These are phyloP conservation scores for Trinectes maculatus DNA, from an alignment of 2,113 vertebrate species.

Conservation along the genomic window DNA sequence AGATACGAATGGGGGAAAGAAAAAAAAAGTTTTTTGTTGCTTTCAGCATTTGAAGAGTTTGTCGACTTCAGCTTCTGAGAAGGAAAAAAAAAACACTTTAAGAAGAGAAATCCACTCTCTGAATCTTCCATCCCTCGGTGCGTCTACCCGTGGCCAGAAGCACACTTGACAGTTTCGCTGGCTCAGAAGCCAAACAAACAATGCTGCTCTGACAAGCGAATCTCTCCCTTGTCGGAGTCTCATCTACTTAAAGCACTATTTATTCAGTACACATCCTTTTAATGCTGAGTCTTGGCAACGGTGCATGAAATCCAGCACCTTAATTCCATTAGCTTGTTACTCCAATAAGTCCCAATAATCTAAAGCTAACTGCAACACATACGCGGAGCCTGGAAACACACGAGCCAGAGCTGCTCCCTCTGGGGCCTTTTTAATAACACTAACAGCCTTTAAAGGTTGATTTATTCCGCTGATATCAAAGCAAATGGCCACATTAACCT, in stretches of 20 bases:
- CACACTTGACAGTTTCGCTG: constrained; percentile 70
- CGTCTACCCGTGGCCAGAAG: constrained; percentile 59
- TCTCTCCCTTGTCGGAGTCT: constrained; percentile 72
- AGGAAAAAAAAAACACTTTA: constrained; percentile 34
- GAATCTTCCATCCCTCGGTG: constrained; percentile 50
- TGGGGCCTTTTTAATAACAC: constrained; percentile 75
- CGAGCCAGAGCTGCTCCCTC: constrained; percentile 51
- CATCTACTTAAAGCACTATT: constrained; percentile 78
- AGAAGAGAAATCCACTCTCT: constrained; percentile 35
- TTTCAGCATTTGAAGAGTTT: constrained; percentile 58
- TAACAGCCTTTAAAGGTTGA: constrained; percentile 76
- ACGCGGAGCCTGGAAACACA: constrained; percentile 57
- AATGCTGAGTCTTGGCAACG: constrained; percentile 78
- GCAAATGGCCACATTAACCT: constrained; percentile 73
- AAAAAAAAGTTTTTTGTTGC: constrained; percentile 52
- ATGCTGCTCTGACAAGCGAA: constrained; percentile 70
- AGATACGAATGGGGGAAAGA: constrained; percentile 22
- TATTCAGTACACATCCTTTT: constrained; percentile 79
- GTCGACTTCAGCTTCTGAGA: constrained; percentile 35
- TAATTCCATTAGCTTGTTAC: constrained; percentile 83
- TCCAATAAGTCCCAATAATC: constrained; percentile 81
- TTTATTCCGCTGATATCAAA: constrained; percentile 71
- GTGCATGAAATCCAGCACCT: constrained; percentile 79
- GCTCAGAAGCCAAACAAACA: constrained; percentile 70
- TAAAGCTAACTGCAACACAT: constrained; percentile 73